Conservation (phyloP, 2,888 invertebrate genomes). For the Itoplectis maculator region DNA sequence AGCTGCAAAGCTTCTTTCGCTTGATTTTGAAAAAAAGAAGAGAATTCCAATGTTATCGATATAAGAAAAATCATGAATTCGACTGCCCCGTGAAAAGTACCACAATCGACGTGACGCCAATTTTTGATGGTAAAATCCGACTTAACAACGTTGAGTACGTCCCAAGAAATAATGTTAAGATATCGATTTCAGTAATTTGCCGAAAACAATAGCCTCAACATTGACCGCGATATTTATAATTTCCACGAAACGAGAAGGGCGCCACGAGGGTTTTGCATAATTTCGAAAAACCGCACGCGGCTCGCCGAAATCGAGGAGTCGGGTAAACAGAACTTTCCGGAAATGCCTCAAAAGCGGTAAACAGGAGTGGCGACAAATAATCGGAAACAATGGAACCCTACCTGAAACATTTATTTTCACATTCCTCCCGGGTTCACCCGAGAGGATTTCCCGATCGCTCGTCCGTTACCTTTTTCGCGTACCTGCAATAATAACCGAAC, state of each 20-base stretch:
- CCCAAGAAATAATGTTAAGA: no score
- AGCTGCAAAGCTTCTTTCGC: no score
- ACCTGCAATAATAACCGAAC: constrained; percentile 35
- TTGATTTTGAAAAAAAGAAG: no score
- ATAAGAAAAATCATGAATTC: no score
- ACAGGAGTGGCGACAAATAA: background rate
- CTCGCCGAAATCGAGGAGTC: background rate
- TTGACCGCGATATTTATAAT: background rate
- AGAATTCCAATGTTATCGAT: no score
- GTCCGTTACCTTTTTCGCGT: background rate
- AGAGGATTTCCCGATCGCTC: background rate
- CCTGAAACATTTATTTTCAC: constrained; percentile 30
- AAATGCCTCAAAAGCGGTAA: constrained; percentile 1
- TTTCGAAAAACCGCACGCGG: background rate
- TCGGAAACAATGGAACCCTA: constrained; percentile 4
- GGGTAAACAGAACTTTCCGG: background rate
- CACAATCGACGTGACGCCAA: no score
- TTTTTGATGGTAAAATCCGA: no score
- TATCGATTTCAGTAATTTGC: no score
- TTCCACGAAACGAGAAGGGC: background rate
- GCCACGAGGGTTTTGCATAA: background rate
- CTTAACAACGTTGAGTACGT: no score
- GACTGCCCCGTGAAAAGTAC: no score
- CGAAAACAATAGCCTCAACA: no score
- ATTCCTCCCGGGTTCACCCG: background rate